Evolutionary conservation across 2,113 vertebrate species (phyloP), one percentile per base, ranked within the genome.

Genomic region (Triplophysa siluroides): DNA sequence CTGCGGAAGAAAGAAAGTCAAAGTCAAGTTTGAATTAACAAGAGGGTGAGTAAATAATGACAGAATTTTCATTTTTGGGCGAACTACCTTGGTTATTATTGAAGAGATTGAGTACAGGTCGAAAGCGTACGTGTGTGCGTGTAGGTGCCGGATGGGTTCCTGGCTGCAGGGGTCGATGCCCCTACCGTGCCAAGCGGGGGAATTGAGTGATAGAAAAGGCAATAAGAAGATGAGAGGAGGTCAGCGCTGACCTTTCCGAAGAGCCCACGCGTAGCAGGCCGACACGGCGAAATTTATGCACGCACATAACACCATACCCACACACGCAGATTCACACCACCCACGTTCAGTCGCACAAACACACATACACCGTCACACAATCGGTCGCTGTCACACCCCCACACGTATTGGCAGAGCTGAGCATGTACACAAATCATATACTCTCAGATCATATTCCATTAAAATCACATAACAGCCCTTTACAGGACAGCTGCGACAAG

Each of bases 151-250:
- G 16, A 66, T 19, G 45, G 9, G 65, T 54, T 74, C 47, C 45
- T 24, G 79, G 18, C 56, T 69, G 65, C 29, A 69, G 66, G 65
- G 67, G 43, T 79, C n/a, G 11, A 66, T 80, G 60, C 73, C 45
- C 65, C 80, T 26, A 69, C 56, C 11, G 80, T 65, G 75, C 16
- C 60, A 29, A 41, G 61, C n/a, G 65, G 77, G 77, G 61, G 79
- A 47, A 56, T 52, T 79, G 76, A 85, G 77, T 83, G 69, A 85
- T 75, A 71, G 69, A 76, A 76, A 33, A 80, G 60, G 74, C 69
- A 83, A 83, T 71, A 83, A 72, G 62, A 83, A 67, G 79, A 80
- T 81, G 75, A 81, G 58, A 76, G 76, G 84, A 83, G 84, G 78
- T 77, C 84, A 83, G 63, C 38, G 43, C 11, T 85, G 81, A 83